Evolutionary conservation across 2,113 vertebrate species (phyloP).

Genomic region (Malurus melanocephalus): DNA sequence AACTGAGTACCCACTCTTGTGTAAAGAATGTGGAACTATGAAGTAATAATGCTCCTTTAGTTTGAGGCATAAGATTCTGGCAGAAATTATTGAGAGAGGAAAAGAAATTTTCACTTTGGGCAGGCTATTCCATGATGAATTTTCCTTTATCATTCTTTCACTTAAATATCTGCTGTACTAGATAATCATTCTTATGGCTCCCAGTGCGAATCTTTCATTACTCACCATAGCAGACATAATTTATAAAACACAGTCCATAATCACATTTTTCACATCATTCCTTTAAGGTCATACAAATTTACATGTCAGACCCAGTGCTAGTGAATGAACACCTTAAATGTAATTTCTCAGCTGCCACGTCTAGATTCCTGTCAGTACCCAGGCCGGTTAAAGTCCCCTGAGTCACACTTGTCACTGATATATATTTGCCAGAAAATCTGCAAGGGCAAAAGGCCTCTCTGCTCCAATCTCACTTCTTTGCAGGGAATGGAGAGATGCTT

Average conservation of each 20-base stretch:
- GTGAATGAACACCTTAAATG: background rate
- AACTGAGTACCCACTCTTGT: background rate
- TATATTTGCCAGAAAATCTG: background rate
- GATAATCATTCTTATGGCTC: background rate
- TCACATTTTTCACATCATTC: background rate
- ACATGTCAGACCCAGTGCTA: background rate
- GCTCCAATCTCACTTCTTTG: background rate
- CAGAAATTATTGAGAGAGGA: background rate
- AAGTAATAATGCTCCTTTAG: background rate
- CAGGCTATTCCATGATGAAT: background rate
- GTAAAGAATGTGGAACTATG: background rate
- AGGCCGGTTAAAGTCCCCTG: background rate
- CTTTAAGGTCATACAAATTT: background rate
- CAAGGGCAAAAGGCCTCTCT: background rate
- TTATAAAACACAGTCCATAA: background rate
- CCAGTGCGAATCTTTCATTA: background rate
- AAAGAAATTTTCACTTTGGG: background rate
- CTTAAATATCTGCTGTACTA: background rate
- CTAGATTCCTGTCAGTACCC: background rate
- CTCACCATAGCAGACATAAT: background rate
- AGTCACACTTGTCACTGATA: fast-evolving
- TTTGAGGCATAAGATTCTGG: background rate
- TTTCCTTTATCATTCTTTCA: background rate
- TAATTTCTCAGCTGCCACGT: background rate
- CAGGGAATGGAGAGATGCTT: background rate